phyloP scores from a whole-genome alignment of 53 echinoderm and acorn worm genomes.

The Echinometra lucunter region DNA sequence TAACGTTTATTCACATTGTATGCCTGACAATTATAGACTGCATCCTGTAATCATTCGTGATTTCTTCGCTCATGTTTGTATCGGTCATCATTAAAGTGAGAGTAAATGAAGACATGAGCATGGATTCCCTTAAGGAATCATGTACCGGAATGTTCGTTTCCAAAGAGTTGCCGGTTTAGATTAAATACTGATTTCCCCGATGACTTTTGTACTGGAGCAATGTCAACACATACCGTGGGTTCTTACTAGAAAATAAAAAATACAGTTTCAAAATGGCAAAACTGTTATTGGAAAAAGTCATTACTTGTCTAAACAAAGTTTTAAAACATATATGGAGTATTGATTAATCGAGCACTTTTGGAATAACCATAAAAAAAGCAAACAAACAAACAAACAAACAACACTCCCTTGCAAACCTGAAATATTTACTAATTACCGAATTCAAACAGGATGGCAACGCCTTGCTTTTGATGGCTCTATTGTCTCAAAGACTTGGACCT shows the following conservation, averaged over 20 bases:
- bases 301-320: background rate
- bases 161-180: slow-evolving; percentile 57
- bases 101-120: background rate
- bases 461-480: too few relatives aligned
- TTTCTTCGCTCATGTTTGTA: background rate
- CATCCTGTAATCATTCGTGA: background rate
- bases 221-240: too few relatives aligned
- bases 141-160: slow-evolving; percentile 54
- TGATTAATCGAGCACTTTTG: background rate
- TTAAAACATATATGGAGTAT: background rate
- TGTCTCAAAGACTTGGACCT: too few relatives aligned
- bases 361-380: too few relatives aligned
- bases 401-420: background rate
- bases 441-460: too few relatives aligned
- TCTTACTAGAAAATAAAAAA: too few relatives aligned
- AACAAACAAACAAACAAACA: too few relatives aligned
- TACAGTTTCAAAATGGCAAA: too few relatives aligned
- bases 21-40: background rate
- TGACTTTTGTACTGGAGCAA: background rate
- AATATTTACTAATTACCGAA: background rate
- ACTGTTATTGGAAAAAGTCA: too few relatives aligned
- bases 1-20: too few relatives aligned
- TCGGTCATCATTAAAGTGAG: background rate
- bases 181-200: slow-evolving; percentile 52
- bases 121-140: background rate